Conservation (phyloP, 1,140 invertebrate species). For the Cydia pomonella region DNA sequence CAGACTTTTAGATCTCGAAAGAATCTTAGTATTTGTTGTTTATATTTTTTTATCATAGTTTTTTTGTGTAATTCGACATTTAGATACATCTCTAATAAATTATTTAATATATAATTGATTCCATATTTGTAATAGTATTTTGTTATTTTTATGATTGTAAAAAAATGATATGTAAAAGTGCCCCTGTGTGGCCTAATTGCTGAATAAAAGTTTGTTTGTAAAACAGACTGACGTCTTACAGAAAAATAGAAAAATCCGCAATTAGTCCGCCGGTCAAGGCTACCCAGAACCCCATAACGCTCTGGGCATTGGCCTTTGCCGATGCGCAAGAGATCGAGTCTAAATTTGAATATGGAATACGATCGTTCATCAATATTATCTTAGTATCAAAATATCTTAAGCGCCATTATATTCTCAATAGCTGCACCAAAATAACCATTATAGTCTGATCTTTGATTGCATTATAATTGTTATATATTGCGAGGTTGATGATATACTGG, state of each 20-base stretch:
- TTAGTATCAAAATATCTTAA: not conserved
- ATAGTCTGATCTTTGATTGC: not conserved
- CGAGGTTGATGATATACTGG: not conserved
- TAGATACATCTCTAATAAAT: too few species aligned
- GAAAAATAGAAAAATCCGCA: not conserved
- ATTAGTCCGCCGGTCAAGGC: not conserved
- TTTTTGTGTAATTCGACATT: too few species aligned
- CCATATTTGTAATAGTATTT: too few species aligned
- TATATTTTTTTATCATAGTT: too few species aligned
- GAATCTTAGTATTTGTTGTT: too few species aligned
- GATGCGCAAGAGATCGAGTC: slow-evolving; percentile 10
- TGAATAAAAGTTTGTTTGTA: too few species aligned
- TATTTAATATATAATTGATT: too few species aligned
- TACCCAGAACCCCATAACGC: not conserved
- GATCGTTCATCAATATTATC: not conserved
- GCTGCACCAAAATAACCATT: too few species aligned
- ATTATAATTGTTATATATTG: not conserved
- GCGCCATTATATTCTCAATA: not conserved
- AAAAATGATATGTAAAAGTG: too few species aligned
- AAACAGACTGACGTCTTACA: not conserved
- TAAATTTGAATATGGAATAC: slow-evolving; percentile 20
- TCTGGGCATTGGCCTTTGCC: not conserved
- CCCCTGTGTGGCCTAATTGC: too few species aligned
- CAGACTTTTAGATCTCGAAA: too few species aligned
- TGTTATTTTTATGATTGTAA: too few species aligned